These are phyloP conservation scores for Nymphalis io DNA, from an alignment of 1,140 invertebrate species.

Conservation along the genomic window DNA sequence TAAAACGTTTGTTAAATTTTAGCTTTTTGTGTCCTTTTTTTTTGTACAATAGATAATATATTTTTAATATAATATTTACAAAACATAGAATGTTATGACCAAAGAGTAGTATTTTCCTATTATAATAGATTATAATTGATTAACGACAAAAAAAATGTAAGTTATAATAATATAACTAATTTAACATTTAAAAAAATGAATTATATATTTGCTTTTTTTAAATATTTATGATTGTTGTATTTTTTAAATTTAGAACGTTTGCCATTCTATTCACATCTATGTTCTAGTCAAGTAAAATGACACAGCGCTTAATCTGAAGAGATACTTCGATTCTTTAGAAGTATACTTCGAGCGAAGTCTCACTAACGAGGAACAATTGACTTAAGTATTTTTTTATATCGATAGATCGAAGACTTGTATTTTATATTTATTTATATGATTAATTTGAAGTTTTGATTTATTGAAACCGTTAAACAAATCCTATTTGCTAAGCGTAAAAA, in stretches of 20 bases:
- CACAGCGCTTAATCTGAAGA: slow-evolving; percentile 71
- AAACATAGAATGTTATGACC: too few relatives aligned
- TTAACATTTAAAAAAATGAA: too few relatives aligned
- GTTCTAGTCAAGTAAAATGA: slow-evolving; percentile 62
- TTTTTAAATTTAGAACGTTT: background rate
- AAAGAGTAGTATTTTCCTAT: accelerated
- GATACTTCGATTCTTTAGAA: slow-evolving; percentile 75
- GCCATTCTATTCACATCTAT: slow-evolving; percentile 14
- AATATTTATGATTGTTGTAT: background rate
- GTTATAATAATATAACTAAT: too few relatives aligned
- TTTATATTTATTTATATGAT: slow-evolving; percentile 34
- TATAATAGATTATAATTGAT: too few relatives aligned
- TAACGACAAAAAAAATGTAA: too few relatives aligned
- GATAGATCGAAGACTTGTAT: slow-evolving; percentile 20
- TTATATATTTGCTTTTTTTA: background rate
- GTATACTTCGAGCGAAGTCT: slow-evolving; percentile 60
- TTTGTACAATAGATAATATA: too few relatives aligned
- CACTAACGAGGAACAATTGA: slow-evolving; percentile 75
- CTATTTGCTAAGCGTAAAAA: background rate
- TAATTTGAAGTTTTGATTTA: slow-evolving; percentile 25
- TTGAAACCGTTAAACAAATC: background rate
- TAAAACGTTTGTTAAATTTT: too few relatives aligned
- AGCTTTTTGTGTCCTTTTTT: too few relatives aligned
- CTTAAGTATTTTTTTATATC: slow-evolving; percentile 57
- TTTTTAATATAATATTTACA: too few relatives aligned